Evolutionary conservation across 2,113 vertebrate species (phyloP).

Genomic region (Elephas maximus): DNA sequence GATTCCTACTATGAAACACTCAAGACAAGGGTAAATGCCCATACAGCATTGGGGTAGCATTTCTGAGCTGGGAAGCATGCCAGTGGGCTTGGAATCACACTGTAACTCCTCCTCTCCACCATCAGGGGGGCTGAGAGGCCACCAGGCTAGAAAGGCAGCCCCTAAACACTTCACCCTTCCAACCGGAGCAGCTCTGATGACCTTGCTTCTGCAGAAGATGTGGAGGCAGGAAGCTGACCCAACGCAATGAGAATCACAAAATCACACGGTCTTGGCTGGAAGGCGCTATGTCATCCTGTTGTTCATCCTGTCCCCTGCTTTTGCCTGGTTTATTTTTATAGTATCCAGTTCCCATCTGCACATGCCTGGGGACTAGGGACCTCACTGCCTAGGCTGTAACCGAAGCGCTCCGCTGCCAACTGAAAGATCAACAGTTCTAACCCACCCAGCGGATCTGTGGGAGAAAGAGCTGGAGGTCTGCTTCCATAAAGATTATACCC

Average conservation of each 20-base stretch:
- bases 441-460: not conserved
- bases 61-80: not conserved
- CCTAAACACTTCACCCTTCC: not conserved
- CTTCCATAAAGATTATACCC: not conserved
- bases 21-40: not conserved
- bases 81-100: not conserved
- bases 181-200: not conserved
- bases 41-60: not conserved
- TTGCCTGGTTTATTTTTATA: not conserved
- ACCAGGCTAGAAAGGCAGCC: not conserved
- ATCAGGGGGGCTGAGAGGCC: not conserved
- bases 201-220: accelerated
- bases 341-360: not conserved
- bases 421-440: not conserved
- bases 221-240: not conserved
- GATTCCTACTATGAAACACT: not conserved
- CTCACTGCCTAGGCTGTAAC: not conserved
- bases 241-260: not conserved
- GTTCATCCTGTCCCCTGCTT: not conserved
- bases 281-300: not conserved
- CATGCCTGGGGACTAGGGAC: accelerated
- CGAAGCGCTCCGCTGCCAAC: not conserved
- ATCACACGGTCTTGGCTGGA: not conserved
- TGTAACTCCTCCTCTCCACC: not conserved
- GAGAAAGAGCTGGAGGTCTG: not conserved